phyloP scores from a whole-genome alignment of 2,797 vertebrate species.

The Telmatherina bonti region DNA sequence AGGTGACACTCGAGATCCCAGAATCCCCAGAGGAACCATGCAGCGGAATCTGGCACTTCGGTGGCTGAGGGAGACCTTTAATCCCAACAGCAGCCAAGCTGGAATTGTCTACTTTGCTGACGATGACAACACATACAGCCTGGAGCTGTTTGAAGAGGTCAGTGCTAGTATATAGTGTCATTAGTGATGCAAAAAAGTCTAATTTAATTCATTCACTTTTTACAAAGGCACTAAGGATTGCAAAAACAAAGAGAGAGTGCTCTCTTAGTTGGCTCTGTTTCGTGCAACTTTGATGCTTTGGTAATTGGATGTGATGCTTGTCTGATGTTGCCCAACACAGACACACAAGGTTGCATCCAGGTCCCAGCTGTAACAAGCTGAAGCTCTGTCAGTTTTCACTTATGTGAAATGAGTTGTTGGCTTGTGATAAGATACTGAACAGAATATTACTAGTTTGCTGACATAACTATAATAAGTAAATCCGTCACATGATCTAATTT shows the following conservation, averaged over 20 bases:
- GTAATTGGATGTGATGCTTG: background rate
- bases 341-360: background rate
- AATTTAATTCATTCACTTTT: background rate
- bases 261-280: background rate
- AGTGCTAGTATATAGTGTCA: slow-evolving; percentile 15
- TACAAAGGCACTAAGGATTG: background rate
- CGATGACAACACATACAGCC: slow-evolving; percentile 96
- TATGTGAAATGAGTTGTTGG: background rate
- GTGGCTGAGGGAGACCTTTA: slow-evolving; percentile 96
- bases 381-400: background rate
- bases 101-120: slow-evolving; percentile 96
- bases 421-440: background rate
- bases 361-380: background rate
- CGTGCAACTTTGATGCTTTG: background rate
- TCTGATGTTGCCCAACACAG: background rate
- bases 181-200: background rate
- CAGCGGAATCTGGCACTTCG: slow-evolving; percentile 95
- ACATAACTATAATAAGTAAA: background rate
- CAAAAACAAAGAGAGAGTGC: background rate
- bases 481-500: background rate
- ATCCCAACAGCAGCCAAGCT: slow-evolving; percentile 90
- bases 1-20: slow-evolving; percentile 92
- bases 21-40: slow-evolving; percentile 97
- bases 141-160: slow-evolving; percentile 98
- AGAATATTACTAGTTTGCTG: background rate